Conservation (phyloP, 2,888 invertebrate species). For the Xylocampa areola region DNA sequence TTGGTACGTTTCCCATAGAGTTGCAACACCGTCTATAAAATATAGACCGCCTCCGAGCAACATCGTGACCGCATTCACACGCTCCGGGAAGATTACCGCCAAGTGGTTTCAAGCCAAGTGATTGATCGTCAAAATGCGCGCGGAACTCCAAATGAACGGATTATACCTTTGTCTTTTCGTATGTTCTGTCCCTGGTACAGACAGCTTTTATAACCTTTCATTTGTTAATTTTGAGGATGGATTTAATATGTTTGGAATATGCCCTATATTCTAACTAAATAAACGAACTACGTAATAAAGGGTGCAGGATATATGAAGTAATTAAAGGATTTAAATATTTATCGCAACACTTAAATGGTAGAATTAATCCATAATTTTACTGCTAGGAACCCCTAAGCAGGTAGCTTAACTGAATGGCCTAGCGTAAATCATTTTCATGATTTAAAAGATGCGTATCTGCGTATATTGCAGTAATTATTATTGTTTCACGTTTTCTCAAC, state of each 20-base stretch:
- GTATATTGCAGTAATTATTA: conserved; percentile 25
- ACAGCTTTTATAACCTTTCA: conserved; percentile 23
- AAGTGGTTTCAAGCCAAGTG: conserved; percentile 78
- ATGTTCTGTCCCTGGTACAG: conserved; percentile 58
- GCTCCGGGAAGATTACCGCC: conserved; percentile 80
- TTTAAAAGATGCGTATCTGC: conserved; percentile 13
- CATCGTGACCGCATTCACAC: conserved; percentile 86
- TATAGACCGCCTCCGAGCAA: conserved; percentile 72
- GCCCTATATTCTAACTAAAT: neutral
- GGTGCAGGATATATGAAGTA: too few relatives aligned
- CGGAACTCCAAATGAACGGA: conserved; percentile 74
- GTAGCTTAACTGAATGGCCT: neutral
- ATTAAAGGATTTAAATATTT: conserved; percentile 5
- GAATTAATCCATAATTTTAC: conserved; percentile 24
- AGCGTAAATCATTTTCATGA: conserved; percentile 25
- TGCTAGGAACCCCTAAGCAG: conserved; percentile 13
- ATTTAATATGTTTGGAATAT: neutral
- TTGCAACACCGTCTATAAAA: conserved; percentile 81
- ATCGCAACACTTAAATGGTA: conserved; percentile 23
- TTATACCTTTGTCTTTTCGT: conserved; percentile 75
- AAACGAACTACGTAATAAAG: too few relatives aligned
- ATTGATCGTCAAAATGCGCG: conserved; percentile 82
- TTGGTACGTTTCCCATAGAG: conserved; percentile 73
- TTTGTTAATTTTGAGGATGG: conserved; percentile 1
- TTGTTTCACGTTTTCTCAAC: conserved; percentile 42